Evolutionary conservation across 2,888 invertebrate genomes (phyloP).

Genomic region (Pollenia angustigena): DNA sequence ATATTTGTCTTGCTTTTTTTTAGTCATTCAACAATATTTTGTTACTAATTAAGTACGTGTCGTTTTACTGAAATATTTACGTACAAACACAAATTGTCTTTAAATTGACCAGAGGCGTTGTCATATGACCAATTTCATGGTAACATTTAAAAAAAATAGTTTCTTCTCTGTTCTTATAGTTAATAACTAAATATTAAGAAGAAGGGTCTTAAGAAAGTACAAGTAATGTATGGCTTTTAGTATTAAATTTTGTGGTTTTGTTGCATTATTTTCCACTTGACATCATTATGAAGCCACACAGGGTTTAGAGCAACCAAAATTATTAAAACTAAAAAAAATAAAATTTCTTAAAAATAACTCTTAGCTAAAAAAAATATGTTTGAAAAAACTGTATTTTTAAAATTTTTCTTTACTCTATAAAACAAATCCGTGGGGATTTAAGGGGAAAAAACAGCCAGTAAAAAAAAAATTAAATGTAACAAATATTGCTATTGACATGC

Average conservation of each 20-base stretch:
- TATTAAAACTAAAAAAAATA: not conserved
- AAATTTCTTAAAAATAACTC: slow-evolving; percentile 31
- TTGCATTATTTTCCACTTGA: slow-evolving; percentile 78
- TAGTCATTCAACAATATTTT: slow-evolving; percentile 67
- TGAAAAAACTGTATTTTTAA: not conserved
- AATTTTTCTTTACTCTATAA: not conserved
- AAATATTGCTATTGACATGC: slow-evolving; percentile 78
- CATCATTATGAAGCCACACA: slow-evolving; percentile 77
- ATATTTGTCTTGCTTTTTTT: slow-evolving; percentile 16
- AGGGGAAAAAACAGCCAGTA: slow-evolving; percentile 18
- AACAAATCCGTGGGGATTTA: slow-evolving; percentile 40
- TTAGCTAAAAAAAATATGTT: not conserved
- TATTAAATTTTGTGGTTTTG: slow-evolving; percentile 73
- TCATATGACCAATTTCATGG: slow-evolving; percentile 12
- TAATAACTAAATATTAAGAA: slow-evolving; percentile 2
- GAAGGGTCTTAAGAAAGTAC: slow-evolving; percentile 64
- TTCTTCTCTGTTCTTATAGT: slow-evolving; percentile 26
- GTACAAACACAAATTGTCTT: slow-evolving; percentile 51
- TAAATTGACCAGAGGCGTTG: slow-evolving; percentile 55
- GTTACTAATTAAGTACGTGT: slow-evolving; percentile 73
- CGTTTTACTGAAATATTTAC: slow-evolving; percentile 38
- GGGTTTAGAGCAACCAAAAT: slow-evolving; percentile 41
- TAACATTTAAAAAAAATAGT: slow-evolving; percentile 12
- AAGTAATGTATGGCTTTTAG: slow-evolving; percentile 72
- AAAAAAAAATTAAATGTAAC: slow-evolving; percentile 48